Conservation (phyloP, 2,888 invertebrate species). For the Cephus pygmeus region DNA sequence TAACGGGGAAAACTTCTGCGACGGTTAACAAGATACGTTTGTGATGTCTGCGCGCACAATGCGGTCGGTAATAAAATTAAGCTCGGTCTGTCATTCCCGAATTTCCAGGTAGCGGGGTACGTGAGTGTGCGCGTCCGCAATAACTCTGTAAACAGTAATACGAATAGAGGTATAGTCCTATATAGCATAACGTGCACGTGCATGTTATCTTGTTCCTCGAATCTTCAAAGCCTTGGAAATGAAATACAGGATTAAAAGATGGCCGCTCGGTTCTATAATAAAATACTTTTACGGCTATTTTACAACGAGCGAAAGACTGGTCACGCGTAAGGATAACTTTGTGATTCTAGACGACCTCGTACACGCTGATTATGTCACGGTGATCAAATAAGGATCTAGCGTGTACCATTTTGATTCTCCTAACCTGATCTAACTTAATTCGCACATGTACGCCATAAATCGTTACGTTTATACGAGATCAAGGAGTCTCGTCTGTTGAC, state of each 20-base stretch:
- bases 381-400: background rate
- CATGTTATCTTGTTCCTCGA: background rate
- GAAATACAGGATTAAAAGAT: background rate
- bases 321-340: background rate
- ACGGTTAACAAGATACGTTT: background rate
- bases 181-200: background rate
- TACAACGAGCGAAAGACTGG: background rate
- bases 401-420: background rate
- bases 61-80: background rate
- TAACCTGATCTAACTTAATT: background rate
- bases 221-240: background rate
- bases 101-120: background rate
- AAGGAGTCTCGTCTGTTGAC: background rate
- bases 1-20: background rate
- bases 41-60: background rate
- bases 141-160: background rate
- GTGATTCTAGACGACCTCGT: constrained; percentile 12
- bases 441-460: background rate
- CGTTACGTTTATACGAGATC: background rate
- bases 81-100: background rate
- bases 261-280: background rate
- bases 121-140: background rate
- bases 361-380: constrained; percentile 18
- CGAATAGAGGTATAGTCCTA: background rate
- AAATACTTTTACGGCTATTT: background rate